A percentile compares a stretch with the other conserved stretches of the same genome.
Evolutionary conservation across 2,113 vertebrate genomes (phyloP).

Genomic region (Camelus bactrianus): DNA sequence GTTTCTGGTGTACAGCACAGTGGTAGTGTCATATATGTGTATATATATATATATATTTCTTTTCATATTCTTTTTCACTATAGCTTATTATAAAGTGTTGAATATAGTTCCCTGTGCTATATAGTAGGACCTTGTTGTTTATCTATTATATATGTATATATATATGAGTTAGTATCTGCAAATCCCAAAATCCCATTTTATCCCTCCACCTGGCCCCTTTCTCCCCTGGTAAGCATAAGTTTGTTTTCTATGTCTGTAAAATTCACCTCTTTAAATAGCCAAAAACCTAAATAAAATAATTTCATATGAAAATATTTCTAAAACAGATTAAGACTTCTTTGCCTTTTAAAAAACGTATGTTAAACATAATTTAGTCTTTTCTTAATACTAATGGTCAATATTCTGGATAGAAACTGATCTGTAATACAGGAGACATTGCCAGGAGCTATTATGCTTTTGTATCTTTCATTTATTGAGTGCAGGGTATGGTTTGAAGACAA

Average conservation of each 20-base stretch:
- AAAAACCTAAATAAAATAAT: constrained; percentile 52
- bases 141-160: too few species aligned
- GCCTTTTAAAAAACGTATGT: neutral
- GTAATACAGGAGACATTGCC: neutral
- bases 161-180: too few species aligned
- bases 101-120: too few species aligned
- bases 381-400: neutral
- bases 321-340: neutral
- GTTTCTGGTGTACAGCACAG: too few species aligned
- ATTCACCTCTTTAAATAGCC: neutral
- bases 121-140: too few species aligned
- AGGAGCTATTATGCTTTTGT: neutral
- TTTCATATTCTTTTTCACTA: too few species aligned
- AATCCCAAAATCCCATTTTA: too few species aligned
- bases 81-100: too few species aligned
- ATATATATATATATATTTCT: too few species aligned
- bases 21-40: too few species aligned
- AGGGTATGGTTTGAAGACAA: neutral
- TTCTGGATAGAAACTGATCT: neutral
- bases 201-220: too few species aligned
- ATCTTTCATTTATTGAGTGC: neutral
- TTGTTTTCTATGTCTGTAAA: constrained; percentile 25
- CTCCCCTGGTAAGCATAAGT: neutral
- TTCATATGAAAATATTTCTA: constrained; percentile 9
- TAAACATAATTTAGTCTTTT: constrained; percentile 28